Conservation (phyloP, 37 sponge, comb jelly and placozoan genomes). For the Beroe ovata region DNA sequence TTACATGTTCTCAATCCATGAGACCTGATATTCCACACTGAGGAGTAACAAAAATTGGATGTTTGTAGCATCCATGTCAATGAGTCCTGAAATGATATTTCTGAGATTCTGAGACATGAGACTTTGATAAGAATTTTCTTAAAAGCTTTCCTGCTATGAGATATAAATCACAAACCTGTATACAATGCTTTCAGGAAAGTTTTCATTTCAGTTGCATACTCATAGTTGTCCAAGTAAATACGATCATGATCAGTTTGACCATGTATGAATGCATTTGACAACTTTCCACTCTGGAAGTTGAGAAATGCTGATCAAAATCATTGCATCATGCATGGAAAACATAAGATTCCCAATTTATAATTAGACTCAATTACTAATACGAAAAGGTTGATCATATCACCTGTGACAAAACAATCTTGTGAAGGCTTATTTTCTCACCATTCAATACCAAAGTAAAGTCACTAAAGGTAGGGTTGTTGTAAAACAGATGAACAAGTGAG, state of each 20-base stretch:
- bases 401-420: slow-evolving; percentile 37
- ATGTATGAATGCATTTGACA: background rate
- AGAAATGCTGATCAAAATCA: background rate
- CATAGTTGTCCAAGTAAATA: slow-evolving; percentile 1
- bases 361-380: too few species aligned
- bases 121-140: too few species aligned
- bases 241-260: background rate
- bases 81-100: background rate
- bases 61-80: background rate
- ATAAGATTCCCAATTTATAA: too few species aligned
- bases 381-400: too few species aligned
- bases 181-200: slow-evolving; percentile 14
- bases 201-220: slow-evolving; percentile 10
- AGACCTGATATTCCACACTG: slow-evolving; percentile 21
- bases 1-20: slow-evolving; percentile 27
- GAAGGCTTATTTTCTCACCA: background rate
- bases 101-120: background rate
- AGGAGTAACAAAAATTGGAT: slow-evolving; percentile 13
- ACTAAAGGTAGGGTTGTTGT: slow-evolving; percentile 45
- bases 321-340: too few species aligned
- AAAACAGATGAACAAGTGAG: slow-evolving; percentile 29
- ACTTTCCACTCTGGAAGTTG: slow-evolving; percentile 17
- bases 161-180: background rate
- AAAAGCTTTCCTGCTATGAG: background rate
- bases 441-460: background rate